Percentiles rank a stretch among this genome's conserved stretches.
Conservation (phyloP, 2,113 vertebrate genomes). For the Eudyptes chrysolophus region DNA sequence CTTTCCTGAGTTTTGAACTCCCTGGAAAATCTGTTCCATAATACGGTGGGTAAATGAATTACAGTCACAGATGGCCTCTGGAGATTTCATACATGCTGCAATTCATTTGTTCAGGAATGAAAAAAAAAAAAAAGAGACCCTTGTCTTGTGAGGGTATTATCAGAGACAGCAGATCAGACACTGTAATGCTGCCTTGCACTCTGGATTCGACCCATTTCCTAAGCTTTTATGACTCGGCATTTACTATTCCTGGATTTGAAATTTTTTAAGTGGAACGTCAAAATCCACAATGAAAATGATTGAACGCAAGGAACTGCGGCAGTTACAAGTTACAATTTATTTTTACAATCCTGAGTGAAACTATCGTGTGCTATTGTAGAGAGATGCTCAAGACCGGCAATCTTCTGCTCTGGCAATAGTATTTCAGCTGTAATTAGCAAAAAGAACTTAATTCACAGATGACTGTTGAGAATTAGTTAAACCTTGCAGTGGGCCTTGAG, state of each 20-base stretch:
- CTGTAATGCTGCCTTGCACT: conserved; percentile 41
- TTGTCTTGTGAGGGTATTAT: conserved; percentile 53
- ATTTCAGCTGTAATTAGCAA: background rate
- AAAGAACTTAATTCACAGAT: background rate
- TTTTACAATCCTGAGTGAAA: background rate
- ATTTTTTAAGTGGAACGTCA: background rate
- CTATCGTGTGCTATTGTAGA: background rate
- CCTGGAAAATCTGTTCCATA: conserved; percentile 49
- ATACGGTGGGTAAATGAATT: conserved; percentile 39
- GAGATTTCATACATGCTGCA: conserved; percentile 60
- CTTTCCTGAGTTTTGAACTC: conserved; percentile 23
- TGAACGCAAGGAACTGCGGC: background rate
- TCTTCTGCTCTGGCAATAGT: background rate
- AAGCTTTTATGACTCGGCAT: conserved; percentile 57
- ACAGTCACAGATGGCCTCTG: conserved; percentile 48
- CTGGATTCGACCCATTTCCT: conserved; percentile 28
- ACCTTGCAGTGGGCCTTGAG: background rate
- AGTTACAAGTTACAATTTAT: background rate
- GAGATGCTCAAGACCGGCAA: background rate
- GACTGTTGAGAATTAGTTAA: background rate
- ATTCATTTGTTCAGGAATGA: conserved; percentile 37
- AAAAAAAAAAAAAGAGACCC: background rate
- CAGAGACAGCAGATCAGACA: conserved; percentile 63
- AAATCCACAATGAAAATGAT: conserved; percentile 15
- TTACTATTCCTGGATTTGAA: conserved; percentile 45